Evolutionary conservation across 2,113 vertebrate genomes (phyloP).

Genomic region (Thamnaconus septentrionalis): DNA sequence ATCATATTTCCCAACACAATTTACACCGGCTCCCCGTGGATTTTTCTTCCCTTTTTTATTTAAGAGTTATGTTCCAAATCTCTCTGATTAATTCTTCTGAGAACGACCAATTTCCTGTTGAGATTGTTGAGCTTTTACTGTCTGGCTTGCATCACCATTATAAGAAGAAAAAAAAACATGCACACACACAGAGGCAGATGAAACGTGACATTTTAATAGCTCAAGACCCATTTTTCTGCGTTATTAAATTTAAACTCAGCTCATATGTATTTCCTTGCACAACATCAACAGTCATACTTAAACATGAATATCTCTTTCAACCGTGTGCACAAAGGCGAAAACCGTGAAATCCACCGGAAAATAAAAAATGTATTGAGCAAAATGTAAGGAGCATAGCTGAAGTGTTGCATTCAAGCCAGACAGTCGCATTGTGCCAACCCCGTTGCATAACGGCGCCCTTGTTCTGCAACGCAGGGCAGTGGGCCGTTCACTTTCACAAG

Average conservation of each 20-base stretch:
- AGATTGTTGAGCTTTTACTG: constrained; percentile 26
- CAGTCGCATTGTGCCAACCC: constrained; percentile 44
- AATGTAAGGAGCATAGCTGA: too few species aligned
- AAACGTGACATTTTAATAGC: too few species aligned
- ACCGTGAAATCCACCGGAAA: too few species aligned
- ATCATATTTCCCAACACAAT: constrained; percentile 19
- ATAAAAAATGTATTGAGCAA: too few species aligned
- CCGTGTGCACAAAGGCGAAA: too few species aligned
- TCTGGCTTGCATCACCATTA: background rate
- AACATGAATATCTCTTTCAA: too few species aligned
- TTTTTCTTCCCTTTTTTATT: constrained; percentile 9
- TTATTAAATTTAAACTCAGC: too few species aligned
- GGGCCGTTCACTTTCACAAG: constrained; percentile 39
- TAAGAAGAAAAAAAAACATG: too few species aligned
- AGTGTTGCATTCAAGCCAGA: background rate
- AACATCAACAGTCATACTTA: too few species aligned
- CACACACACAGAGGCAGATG: too few species aligned
- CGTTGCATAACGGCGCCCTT: constrained; percentile 34
- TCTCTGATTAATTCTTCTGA: constrained; percentile 22
- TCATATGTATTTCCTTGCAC: too few species aligned
- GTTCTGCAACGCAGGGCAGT: constrained; percentile 34
- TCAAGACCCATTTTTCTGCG: too few species aligned
- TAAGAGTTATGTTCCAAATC: background rate
- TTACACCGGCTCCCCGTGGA: constrained; percentile 9
- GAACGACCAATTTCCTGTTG: constrained; percentile 29